Evolutionary conservation across 2,797 vertebrate genomes (phyloP), one percentile per base, ranked within the genome.

Genomic region (Cyclopterus lumpus): DNA sequence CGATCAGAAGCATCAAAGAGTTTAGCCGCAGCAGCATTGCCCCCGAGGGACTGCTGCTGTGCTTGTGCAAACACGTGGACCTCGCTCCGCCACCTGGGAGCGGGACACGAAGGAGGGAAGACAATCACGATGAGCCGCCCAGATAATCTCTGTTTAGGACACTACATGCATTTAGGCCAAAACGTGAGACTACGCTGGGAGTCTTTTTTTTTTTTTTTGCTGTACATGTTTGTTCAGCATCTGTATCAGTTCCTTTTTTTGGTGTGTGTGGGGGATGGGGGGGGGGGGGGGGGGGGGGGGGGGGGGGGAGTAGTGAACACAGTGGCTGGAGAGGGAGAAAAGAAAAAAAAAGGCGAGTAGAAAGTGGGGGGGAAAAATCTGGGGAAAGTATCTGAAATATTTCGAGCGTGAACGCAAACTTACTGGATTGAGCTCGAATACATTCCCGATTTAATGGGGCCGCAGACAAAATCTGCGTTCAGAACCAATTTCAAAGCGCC

Each of bases 111-210:
- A 14, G 48, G 22, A 74, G 77, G 73, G 90, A 91, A 93, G 89
- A 92, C 92, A 93, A 94, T 93, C 93, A 88, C 91, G 93, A 94
- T 94, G 73, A 90, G 81, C 77, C 9, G 74, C 62, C 44, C 81
- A 86, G 94, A 94, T 94, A 92, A 93, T 92, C 91, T 91, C 79
- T 85, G 92, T 89, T 93, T 92, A 88, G 89, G 89, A 92, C 88
- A 91, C 88, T 85, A 88, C 89, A 88, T 82, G 88, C 88, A 86
- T 92, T 91, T 86, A 90, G 89, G 81, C 87, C 91, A 92, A 93
- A 94, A 94, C 63, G 84, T 76, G 87, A 93, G 88, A 91, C 91
- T 76, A 58, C 69, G 80, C 10, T 18, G 22, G 86, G 84, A 93
- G 91, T 83, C 86, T 87, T 92, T 90, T 88, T 90, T 92, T 88